Base-by-base conservation (phyloP, 2,797 vertebrate species). In the Silurus aristotelis region DNA sequence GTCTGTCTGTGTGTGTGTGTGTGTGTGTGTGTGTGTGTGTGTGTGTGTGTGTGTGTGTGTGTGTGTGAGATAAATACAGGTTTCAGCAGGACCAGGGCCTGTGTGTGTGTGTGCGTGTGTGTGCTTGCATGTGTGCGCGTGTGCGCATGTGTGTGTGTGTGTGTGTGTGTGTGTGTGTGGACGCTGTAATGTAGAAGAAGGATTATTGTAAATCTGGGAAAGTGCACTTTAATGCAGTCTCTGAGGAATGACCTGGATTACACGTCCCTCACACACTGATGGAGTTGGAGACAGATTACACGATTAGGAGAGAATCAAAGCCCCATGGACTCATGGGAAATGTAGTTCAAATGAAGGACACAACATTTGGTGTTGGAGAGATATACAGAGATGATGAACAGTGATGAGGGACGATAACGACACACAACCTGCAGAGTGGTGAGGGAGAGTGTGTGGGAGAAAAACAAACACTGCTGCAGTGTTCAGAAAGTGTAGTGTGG, bases 181-280 rank as follows among this genome's bases (percentile, higher is more conserved):
- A 71, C 68, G 22, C 43, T 66, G 43, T 58, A 68, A 20, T 48
- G 66, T 31, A 25, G 64, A 80, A 70, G 63, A 12, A 22, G 56
- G 83, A 84, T 77, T 78, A 68, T 25, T 67, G 83, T 27, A 77
- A 83, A 78, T 84, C 83, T 48, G 9, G 71, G 38, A 38, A 17
- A 77, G 46, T 56, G 83, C 13, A n/a, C 12, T 25, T 84, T 77
- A 76, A 76, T 76, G 60, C 25, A 19, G 25, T 77, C 72, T 73
- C 83, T 56, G 72, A 31, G 61, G 83, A 63, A 84, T 13, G 19
- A 14, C 67, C 83, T 60, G 67, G 56, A 70, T 68, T 60, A 84
- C 66, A 73, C 19, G 10, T n/a, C 38, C 46, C 55, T 56, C 66
- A 52, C 76, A 13, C 55, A 27, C 66, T 60, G 66, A 84, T 48